Evolutionary conservation across 2,888 invertebrate species (phyloP).

Genomic region (Cheiracanthium punctorium): DNA sequence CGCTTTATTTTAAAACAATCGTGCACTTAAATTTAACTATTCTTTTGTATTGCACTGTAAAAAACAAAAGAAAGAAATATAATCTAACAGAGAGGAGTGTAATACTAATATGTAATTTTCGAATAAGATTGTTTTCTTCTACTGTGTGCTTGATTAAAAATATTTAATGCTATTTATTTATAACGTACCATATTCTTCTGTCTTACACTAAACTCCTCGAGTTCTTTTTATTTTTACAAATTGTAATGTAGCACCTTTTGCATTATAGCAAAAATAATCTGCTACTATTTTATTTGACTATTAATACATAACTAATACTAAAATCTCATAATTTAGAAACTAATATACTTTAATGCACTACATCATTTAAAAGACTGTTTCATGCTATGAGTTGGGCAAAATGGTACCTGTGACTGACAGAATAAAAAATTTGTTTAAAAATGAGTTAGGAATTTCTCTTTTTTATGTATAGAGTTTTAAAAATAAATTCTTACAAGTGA

Average conservation of each 20-base stretch:
- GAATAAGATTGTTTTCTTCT: too few species aligned
- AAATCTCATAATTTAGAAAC: neutral
- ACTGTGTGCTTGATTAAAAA: too few species aligned
- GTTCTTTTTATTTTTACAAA: neutral
- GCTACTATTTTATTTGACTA: neutral
- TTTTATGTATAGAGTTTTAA: too few species aligned
- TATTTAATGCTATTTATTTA: too few species aligned
- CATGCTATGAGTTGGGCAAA: neutral
- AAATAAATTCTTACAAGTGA: too few species aligned
- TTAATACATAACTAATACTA: neutral
- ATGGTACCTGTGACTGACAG: slow-evolving; percentile 1
- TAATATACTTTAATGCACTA: neutral
- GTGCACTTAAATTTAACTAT: too few species aligned
- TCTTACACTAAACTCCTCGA: neutral
- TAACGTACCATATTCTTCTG: slow-evolving; percentile 7
- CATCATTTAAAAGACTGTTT: neutral
- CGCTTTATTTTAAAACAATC: too few species aligned
- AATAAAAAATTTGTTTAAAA: neutral
- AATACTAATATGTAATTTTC: too few species aligned
- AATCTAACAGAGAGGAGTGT: too few species aligned
- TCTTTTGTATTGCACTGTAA: too few species aligned
- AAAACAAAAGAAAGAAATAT: too few species aligned
- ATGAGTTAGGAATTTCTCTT: too few species aligned
- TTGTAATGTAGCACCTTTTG: neutral
- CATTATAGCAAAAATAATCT: neutral